Evolutionary conservation across 2,888 invertebrate genomes (phyloP).

Genomic region (Folsomia candida): DNA sequence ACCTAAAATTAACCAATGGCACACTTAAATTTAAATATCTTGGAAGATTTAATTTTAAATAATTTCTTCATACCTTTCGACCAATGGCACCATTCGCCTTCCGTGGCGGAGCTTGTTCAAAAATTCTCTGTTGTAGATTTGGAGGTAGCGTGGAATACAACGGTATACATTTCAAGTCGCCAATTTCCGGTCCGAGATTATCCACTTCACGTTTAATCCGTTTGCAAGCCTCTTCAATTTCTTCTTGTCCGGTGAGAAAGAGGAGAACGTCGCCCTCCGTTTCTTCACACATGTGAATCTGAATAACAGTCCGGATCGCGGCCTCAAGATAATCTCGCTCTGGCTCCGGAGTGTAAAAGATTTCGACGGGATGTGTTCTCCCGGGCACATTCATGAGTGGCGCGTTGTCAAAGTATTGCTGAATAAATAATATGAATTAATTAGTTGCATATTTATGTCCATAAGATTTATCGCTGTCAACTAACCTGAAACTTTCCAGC

Average conservation of each 20-base stretch:
- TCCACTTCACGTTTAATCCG: conserved; percentile 93
- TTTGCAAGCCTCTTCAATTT: conserved; percentile 99
- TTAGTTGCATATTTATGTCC: background rate
- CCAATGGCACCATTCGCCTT: conserved; percentile 86
- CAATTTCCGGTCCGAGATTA: conserved; percentile 92
- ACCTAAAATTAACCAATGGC: conserved; percentile 54
- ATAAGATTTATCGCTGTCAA: background rate
- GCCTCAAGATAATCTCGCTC: conserved; percentile 98
- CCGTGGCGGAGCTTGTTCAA: conserved; percentile 87
- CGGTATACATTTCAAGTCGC: conserved; percentile 96
- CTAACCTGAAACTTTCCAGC: conserved; percentile 92
- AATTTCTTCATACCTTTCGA: conserved; percentile 62
- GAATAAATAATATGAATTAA: conserved; percentile 21
- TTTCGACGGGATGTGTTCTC: conserved; percentile 91
- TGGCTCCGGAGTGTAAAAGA: conserved; percentile 98
- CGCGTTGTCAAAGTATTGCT: conserved; percentile 97
- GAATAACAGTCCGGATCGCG: conserved; percentile 93
- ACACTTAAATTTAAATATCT: background rate
- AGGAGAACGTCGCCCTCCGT: conserved; percentile 86
- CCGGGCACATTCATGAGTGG: conserved; percentile 98
- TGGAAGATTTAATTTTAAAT: conserved; percentile 3
- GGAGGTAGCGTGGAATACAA: conserved; percentile 97
- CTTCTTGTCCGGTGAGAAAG: conserved; percentile 80
- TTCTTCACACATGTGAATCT: conserved; percentile 95
- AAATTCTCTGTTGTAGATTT: conserved; percentile 93